Conservation (phyloP, 2,888 invertebrate genomes). For the Leptinotarsa rubiginosa region DNA sequence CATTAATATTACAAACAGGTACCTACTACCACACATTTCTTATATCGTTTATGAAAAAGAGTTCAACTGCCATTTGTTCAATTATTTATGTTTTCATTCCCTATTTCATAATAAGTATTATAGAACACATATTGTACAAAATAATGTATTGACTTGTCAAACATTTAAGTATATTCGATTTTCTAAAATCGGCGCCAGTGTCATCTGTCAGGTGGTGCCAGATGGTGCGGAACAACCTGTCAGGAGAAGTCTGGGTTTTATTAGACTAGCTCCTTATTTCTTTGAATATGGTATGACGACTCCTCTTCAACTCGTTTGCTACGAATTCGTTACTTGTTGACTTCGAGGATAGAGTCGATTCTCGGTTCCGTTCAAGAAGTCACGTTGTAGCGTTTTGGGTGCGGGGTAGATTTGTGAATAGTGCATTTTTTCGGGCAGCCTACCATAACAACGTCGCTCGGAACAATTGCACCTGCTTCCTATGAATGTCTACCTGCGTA, state of each 20-base stretch:
- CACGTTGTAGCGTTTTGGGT: conserved; percentile 1
- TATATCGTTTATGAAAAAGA: too few relatives aligned
- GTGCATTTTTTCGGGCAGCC: conserved; percentile 35
- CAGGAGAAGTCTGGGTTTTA: conserved; percentile 12
- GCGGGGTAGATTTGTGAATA: conserved; percentile 16
- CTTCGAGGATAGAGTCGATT: conserved; percentile 2
- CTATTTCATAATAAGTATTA: too few relatives aligned
- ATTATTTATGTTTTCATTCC: too few relatives aligned
- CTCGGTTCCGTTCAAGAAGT: not conserved
- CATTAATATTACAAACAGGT: too few relatives aligned
- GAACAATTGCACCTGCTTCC: conserved; percentile 61
- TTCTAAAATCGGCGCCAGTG: conserved; percentile 21
- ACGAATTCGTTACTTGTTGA: not conserved
- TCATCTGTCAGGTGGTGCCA: conserved; percentile 27
- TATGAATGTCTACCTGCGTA: conserved; percentile 62
- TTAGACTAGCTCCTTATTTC: conserved; percentile 1
- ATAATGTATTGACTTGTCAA: not conserved
- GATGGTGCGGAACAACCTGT: conserved; percentile 27
- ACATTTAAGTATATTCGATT: not conserved
- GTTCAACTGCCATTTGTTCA: too few relatives aligned
- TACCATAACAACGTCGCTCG: conserved; percentile 41
- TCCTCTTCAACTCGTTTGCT: too few relatives aligned
- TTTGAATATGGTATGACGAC: not conserved
- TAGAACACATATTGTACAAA: too few relatives aligned
- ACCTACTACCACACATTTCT: too few relatives aligned